Base-by-base conservation (phyloP, 2,113 vertebrate genomes). In the Macaca nemestrina region DNA sequence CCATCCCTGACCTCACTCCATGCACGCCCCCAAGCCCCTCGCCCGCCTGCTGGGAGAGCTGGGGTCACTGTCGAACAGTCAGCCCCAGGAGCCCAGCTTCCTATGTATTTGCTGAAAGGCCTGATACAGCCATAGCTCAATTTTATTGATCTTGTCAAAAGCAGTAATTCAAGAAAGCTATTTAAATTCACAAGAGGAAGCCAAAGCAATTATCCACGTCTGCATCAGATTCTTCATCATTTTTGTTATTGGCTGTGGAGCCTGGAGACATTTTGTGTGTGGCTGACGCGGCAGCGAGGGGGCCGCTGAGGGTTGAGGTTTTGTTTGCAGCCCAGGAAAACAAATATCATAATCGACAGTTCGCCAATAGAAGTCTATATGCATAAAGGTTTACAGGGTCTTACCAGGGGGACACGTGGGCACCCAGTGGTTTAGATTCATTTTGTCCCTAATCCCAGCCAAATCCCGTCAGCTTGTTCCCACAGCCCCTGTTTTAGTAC, bases 121-220 rank as follows among this genome's bases (percentile, higher is more conserved):
- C 97, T 92, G 97, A 95, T 86, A 55, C 87, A 94, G 98, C 97
- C 86, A 78, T 97, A 96, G 97, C 97, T 98, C 98, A 95, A 80
- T 92, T 98, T 98, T 98, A 98, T 98, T 94, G 98, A 98, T 98
- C 94, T 97, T 94, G 98, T 98, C 98, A 98, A 97, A 98, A 97
- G 97, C 98, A 88, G 98, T 98, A 93, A 98, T 97, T 99, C 98
- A 97, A 92, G 98, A 97, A 97, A 97, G 98, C 97, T 93, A 98
- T 98, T 98, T 98, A 98, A 98, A 98, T 98, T 98, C 98, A 95
- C 93, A n/a, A 89, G 97, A 96, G 98, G 98, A 98, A 98, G 98
- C 98, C 97, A 55, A 97, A 0, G 97, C 98, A 98, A 98, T 98
- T 98, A 98, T 92, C 97, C 95, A 78, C 89, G 92, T 98, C 98